Conservation (phyloP, 2,113 vertebrate genomes). For the Salvelinus sp. region DNA sequence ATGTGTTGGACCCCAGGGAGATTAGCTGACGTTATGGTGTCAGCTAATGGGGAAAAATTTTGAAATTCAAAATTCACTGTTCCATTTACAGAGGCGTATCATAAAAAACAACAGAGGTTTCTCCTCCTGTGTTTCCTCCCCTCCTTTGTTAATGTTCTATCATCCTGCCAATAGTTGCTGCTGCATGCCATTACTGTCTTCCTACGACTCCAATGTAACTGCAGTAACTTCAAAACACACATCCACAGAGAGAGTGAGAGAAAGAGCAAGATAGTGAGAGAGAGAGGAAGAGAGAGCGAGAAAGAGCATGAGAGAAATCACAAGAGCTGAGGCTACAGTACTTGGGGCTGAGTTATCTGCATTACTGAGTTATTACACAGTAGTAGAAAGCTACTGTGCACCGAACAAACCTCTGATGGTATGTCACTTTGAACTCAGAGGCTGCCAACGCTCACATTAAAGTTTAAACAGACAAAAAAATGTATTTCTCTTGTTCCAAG, state of each 20-base stretch:
- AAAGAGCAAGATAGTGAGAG: background rate
- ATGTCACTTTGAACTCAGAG: background rate
- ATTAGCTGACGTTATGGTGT: too few species aligned
- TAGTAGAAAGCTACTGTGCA: background rate
- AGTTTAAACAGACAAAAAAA: background rate
- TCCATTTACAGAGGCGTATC: too few species aligned
- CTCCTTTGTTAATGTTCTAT: background rate
- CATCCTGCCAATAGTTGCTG: background rate
- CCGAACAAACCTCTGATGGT: constrained; percentile 1
- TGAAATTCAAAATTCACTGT: too few species aligned
- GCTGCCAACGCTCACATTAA: background rate
- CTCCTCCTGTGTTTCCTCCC: too few species aligned
- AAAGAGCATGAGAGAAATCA: too few species aligned
- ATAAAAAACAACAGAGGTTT: too few species aligned
- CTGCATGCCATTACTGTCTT: background rate
- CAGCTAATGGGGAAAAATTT: too few species aligned
- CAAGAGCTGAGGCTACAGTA: too few species aligned
- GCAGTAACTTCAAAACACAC: constrained; percentile 1
- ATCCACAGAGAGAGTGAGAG: background rate
- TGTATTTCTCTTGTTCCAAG: too few species aligned
- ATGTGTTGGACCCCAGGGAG: too few species aligned
- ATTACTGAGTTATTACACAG: background rate
- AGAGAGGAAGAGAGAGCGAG: background rate
- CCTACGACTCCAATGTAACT: background rate
- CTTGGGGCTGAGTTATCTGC: background rate